Base-by-base conservation (phyloP, 2,888 invertebrate genomes). In the Melinaea marsaeus region DNA sequence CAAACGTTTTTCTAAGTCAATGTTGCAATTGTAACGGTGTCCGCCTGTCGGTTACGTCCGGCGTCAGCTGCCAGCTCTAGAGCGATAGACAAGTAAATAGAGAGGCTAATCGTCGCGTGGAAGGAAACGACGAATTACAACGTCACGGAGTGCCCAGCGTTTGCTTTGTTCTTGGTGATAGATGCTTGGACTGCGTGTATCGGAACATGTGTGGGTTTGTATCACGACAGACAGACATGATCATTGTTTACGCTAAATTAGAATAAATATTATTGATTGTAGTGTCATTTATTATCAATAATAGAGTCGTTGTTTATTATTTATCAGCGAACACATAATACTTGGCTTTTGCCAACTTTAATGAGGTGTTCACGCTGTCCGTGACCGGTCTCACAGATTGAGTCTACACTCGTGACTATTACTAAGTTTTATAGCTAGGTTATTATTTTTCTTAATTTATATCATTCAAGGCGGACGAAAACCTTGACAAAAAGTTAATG, bases 1-100 rank as follows among this genome's bases (percentile, higher is more conserved):
- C 77, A 85, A 89, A 88, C 84, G 86, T 88, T 90, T 90, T 90
- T 90, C 90, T 90, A 90, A 90, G 90, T 85, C 85, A 79, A 79
- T 82, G 83, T 81, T 80, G 86, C 85, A 89, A 90, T 89, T 88
- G 90, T 85, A 85, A 84, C 81, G 83, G 87, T 82, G 88, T 82
- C 85, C 86, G 87, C 84, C 84, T 82, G 81, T 77, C 84, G 77
- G 80, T 79, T 84, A 83, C 86, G 86, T 84, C 76, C 75, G 75
- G 75, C 79, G 88, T 86, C 89, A 88, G 89, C 88, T 90, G 90
- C 87, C 90, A 86, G 83, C 81, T 86, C 82, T 74, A 76, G 78
- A 75, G 72, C 76, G 87, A 88, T 82, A 82, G 90, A 90, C 90
- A 90, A 89, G 83, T 89, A 90, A 90, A 90, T 90, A 87, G 90